Conservation (phyloP, 2,888 invertebrate genomes). For the Sceliomorpha sp. region DNA sequence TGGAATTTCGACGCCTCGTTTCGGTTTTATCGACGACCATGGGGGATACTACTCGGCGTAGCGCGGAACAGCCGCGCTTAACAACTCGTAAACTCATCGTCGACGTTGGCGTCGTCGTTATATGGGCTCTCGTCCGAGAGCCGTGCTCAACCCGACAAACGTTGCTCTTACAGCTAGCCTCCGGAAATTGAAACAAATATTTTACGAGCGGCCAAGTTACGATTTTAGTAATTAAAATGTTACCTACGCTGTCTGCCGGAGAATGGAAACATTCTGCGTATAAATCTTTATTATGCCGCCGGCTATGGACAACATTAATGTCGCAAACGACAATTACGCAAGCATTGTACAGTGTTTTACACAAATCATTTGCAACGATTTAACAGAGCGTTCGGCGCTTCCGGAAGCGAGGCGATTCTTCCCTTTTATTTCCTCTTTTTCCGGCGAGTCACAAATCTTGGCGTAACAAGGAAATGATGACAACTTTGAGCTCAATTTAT, state of each 20-base stretch:
- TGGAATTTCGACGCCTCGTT: constrained; percentile 68
- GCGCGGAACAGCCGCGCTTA: constrained; percentile 63
- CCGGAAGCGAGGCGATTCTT: too few relatives aligned
- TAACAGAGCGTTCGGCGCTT: too few relatives aligned
- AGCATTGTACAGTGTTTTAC: constrained; percentile 5
- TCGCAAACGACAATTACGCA: constrained; percentile 3
- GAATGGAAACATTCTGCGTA: constrained; percentile 1
- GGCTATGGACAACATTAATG: constrained; percentile 11
- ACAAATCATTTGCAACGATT: too few relatives aligned
- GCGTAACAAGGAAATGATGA: constrained; percentile 19
- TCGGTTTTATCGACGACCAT: constrained; percentile 68
- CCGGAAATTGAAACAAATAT: constrained; percentile 72
- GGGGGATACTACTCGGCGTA: constrained; percentile 57
- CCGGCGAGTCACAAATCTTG: too few relatives aligned
- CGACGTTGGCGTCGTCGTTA: constrained; percentile 36
- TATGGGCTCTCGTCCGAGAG: constrained; percentile 19
- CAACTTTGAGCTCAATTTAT: constrained; percentile 32
- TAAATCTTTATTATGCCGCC: constrained; percentile 9
- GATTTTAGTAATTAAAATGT: constrained; percentile 68
- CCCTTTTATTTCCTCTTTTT: too few relatives aligned
- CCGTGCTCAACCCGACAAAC: constrained; percentile 13
- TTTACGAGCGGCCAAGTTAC: constrained; percentile 66
- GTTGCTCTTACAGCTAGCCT: constrained; percentile 11
- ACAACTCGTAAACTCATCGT: constrained; percentile 73
- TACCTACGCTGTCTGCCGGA: constrained; percentile 36